Percentiles rank a stretch among this genome's conserved stretches.
Evolutionary conservation across 2,888 invertebrate species (phyloP).

Genomic region (Sinodicranocentrus sp.): DNA sequence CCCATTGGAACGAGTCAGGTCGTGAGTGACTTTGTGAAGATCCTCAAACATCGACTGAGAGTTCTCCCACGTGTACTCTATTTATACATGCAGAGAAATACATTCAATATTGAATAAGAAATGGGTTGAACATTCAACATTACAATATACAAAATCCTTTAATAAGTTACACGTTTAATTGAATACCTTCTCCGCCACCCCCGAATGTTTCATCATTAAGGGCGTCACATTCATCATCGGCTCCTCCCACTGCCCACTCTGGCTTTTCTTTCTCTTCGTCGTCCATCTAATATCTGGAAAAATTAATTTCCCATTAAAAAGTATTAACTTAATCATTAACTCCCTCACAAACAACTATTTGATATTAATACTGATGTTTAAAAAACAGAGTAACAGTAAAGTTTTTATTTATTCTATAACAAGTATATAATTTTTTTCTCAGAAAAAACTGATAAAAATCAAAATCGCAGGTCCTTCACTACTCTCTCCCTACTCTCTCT

Average conservation of each 20-base stretch:
- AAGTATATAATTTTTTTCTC: too few relatives aligned
- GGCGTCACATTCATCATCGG: conserved; percentile 92
- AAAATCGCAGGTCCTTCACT: too few relatives aligned
- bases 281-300: not conserved
- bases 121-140: not conserved
- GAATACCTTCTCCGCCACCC: conserved; percentile 82
- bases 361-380: too few relatives aligned
- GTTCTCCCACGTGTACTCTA: conserved; percentile 74
- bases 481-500: too few relatives aligned
- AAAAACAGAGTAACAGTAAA: too few relatives aligned
- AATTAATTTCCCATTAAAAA: not conserved
- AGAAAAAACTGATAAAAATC: too few relatives aligned
- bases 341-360: too few relatives aligned
- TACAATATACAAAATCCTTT: not conserved
- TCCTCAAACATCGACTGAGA: conserved; percentile 59
- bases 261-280: conserved; percentile 56
- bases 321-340: too few relatives aligned
- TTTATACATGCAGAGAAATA: conserved; percentile 5
- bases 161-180: not conserved
- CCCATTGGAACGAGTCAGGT: conserved; percentile 58
- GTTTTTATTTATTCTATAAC: too few relatives aligned
- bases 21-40: conserved; percentile 29
- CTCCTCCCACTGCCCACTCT: conserved; percentile 33
- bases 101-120: not conserved
- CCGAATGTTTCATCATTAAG: conserved; percentile 96